A percentile compares a stretch with the other conserved stretches of the same genome.
These are phyloP conservation scores for Mythimna loreyi DNA, from an alignment of 2,888 invertebrate species.

Conservation along the genomic window DNA sequence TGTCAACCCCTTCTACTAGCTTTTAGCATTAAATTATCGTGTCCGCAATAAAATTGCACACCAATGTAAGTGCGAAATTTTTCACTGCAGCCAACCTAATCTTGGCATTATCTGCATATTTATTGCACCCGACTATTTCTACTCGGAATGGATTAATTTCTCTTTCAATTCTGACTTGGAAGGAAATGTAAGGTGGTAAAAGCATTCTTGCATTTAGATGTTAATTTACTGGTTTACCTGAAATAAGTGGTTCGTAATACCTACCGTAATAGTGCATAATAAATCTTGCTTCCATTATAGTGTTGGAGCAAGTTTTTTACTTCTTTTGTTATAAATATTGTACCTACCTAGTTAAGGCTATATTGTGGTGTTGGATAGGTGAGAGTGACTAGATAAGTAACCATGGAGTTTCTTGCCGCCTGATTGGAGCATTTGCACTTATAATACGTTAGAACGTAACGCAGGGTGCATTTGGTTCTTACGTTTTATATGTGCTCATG, in stretches of 20 bases:
- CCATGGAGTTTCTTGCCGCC: no score
- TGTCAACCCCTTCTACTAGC: constrained; percentile 1
- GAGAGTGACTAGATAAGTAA: no score
- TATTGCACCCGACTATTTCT: constrained; percentile 48
- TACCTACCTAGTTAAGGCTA: no score
- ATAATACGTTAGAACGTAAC: no score
- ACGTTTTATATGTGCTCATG: no score
- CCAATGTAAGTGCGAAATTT: constrained; percentile 54
- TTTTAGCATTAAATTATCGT: constrained; percentile 48
- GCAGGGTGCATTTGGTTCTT: no score
- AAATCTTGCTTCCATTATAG: constrained; percentile 5
- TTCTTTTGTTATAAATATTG: background rate
- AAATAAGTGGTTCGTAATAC: constrained; percentile 9
- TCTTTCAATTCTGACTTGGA: constrained; percentile 45
- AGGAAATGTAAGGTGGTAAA: constrained; percentile 42
- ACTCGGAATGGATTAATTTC: constrained; percentile 51
- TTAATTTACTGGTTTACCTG: constrained; percentile 21
- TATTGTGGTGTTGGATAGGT: no score
- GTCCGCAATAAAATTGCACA: constrained; percentile 52
- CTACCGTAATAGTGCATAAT: constrained; percentile 6
- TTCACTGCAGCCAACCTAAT: constrained; percentile 57
- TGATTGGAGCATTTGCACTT: no score
- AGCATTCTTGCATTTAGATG: constrained; percentile 18
- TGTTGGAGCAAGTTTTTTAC: background rate
- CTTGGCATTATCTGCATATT: constrained; percentile 60